Evolutionary conservation across 2,797 vertebrate species (phyloP).

Genomic region (Lutjanus campechanus): DNA sequence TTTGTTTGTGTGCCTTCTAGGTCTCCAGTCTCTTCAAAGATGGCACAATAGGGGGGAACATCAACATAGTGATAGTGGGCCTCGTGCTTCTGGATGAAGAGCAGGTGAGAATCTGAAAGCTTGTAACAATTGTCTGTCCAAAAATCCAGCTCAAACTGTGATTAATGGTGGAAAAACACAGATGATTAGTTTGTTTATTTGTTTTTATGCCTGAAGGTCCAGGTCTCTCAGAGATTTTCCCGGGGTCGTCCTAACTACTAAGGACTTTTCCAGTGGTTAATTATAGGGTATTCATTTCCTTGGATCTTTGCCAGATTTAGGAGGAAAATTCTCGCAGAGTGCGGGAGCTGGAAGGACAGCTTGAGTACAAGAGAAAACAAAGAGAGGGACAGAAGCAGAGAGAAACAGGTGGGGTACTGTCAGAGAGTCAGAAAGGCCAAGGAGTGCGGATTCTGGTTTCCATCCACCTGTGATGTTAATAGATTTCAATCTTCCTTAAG

Average conservation of each 20-base stretch:
- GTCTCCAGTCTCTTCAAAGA: constrained; percentile 95
- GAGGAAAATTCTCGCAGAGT: constrained; percentile 49
- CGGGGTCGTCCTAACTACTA: constrained; percentile 45
- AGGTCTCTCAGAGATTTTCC: constrained; percentile 43
- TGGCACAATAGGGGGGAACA: constrained; percentile 93
- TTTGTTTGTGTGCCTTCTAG: constrained; percentile 75
- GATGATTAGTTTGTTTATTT: constrained; percentile 41
- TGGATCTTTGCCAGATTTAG: constrained; percentile 79
- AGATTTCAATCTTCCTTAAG: constrained; percentile 74
- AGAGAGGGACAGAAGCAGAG: constrained; percentile 60
- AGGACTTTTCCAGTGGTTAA: constrained; percentile 82
- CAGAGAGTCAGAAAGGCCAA: constrained; percentile 18
- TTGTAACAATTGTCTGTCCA: background rate
- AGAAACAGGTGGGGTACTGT: constrained; percentile 74
- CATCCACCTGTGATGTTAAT: constrained; percentile 83
- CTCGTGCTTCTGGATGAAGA: constrained; percentile 93
- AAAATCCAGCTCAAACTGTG: background rate
- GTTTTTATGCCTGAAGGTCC: constrained; percentile 37
- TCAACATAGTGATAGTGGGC: constrained; percentile 92
- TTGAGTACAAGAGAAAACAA: constrained; percentile 57
- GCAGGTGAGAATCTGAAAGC: constrained; percentile 83
- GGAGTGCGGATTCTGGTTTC: constrained; percentile 51
- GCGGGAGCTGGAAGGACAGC: constrained; percentile 44
- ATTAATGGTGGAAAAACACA: background rate
- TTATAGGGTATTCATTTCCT: constrained; percentile 81